Percentiles rank a stretch among this genome's conserved stretches.
phyloP scores from a whole-genome alignment of 2,888 invertebrate genomes.

The Scaptomyza polygonia region DNA sequence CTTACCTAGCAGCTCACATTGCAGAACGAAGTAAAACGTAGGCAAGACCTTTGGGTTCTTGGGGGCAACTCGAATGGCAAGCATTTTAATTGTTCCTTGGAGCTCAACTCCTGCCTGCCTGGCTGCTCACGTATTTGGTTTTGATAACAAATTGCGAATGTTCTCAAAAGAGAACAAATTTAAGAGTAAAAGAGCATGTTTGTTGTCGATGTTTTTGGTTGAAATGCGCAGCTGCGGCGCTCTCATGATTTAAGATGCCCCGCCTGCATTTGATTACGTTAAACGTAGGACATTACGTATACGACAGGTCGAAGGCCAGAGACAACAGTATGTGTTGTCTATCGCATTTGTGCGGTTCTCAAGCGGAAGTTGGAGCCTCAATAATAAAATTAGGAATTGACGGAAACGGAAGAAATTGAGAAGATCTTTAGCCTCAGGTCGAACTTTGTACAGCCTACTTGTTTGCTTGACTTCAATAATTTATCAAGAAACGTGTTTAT shows the following conservation, averaged over 20 bases:
- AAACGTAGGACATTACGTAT: conserved; percentile 45
- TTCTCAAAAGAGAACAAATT: conserved; percentile 18
- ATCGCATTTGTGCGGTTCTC: conserved; percentile 54
- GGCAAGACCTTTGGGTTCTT: background rate
- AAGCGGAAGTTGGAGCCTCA: conserved; percentile 61
- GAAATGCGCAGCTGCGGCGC: conserved; percentile 34
- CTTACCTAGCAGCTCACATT: conserved; percentile 14
- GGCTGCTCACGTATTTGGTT: conserved; percentile 49
- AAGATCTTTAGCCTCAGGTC: conserved; percentile 5
- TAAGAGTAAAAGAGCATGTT: conserved; percentile 47
- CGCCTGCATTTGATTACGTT: conserved; percentile 69
- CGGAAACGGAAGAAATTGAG: background rate
- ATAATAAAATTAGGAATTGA: conserved; percentile 17
- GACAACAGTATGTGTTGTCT: conserved; percentile 56
- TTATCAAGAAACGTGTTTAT: conserved; percentile 13
- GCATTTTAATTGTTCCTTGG: conserved; percentile 55
- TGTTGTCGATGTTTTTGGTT: conserved; percentile 7
- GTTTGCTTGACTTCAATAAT: conserved; percentile 19
- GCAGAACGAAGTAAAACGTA: background rate
- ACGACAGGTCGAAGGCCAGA: conserved; percentile 22
- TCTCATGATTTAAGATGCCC: conserved; percentile 58
- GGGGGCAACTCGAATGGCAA: conserved; percentile 18
- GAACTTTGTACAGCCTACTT: conserved; percentile 26
- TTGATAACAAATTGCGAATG: conserved; percentile 50
- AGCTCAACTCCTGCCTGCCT: conserved; percentile 24